Evolutionary conservation across 1,140 invertebrate genomes (phyloP).

Genomic region (Acromyrmex heyeri): DNA sequence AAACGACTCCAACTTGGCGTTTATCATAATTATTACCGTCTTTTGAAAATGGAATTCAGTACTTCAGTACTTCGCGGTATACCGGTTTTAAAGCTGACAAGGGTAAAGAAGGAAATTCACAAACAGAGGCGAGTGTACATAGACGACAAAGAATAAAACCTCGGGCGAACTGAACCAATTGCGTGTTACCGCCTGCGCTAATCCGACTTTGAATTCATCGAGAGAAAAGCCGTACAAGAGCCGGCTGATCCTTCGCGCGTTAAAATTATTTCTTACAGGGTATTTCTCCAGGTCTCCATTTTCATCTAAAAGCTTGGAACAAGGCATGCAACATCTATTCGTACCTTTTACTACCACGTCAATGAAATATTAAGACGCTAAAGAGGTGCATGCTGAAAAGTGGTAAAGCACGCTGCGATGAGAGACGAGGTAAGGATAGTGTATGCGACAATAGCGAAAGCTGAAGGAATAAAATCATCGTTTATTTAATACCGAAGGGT

Average conservation of each 20-base stretch:
- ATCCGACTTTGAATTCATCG: constrained; percentile 53
- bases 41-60: constrained; percentile 53
- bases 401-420: background rate
- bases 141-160: constrained; percentile 51
- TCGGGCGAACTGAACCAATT: constrained; percentile 37
- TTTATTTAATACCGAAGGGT: constrained; percentile 86
- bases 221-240: constrained; percentile 44
- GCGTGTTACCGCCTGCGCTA: constrained; percentile 47
- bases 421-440: background rate
- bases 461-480: constrained; percentile 16
- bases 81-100: constrained; percentile 1
- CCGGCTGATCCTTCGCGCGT: constrained; percentile 8
- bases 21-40: constrained; percentile 52
- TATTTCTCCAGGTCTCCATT: background rate
- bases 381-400: background rate
- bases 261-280: constrained; percentile 9
- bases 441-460: background rate
- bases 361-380: background rate
- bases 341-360: background rate
- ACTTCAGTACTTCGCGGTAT: constrained; percentile 17
- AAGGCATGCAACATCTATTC: constrained; percentile 15
- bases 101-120: background rate
- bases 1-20: constrained; percentile 42
- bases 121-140: background rate
- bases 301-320: background rate